phyloP scores from a whole-genome alignment of 2,797 vertebrate genomes.

The Myotis daubentonii region DNA sequence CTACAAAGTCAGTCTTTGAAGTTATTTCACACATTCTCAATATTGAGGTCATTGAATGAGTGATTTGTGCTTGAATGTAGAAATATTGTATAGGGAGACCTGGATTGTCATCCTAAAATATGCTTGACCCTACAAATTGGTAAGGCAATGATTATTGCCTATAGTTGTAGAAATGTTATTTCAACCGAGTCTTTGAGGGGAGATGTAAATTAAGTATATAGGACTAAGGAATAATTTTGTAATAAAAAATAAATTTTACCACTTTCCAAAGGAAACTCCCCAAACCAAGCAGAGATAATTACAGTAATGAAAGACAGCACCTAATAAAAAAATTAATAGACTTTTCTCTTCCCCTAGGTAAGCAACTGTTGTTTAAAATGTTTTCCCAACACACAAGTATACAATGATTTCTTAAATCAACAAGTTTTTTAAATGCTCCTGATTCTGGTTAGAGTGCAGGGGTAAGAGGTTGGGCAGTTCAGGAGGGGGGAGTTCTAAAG shows the following conservation, averaged over 20 bases:
- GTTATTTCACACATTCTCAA: slow-evolving; percentile 58
- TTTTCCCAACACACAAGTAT: not conserved
- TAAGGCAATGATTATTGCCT: not conserved
- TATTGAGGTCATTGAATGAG: slow-evolving; percentile 20
- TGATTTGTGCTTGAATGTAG: slow-evolving; percentile 62
- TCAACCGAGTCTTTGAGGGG: not conserved
- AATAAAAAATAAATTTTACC: slow-evolving; percentile 31
- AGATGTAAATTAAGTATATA: not conserved
- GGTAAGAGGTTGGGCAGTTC: not conserved
- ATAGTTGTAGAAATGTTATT: slow-evolving; percentile 55
- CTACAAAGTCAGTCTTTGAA: slow-evolving; percentile 38
- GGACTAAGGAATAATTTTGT: not conserved
- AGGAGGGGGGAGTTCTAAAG: not conserved
- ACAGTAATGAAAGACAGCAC: not conserved
- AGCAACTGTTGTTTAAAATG: not conserved
- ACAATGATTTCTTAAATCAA: slow-evolving; percentile 35
- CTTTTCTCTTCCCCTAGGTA: not conserved
- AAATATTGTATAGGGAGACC: slow-evolving; percentile 61
- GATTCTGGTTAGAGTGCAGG: not conserved
- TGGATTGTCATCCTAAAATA: not conserved
- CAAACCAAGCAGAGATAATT: slow-evolving; percentile 33
- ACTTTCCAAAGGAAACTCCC: slow-evolving; percentile 25
- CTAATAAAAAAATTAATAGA: not conserved
- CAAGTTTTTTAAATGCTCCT: not conserved
- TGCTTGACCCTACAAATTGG: not conserved